Evolutionary conservation across 1,140 invertebrate genomes (phyloP).

Genomic region (Bombus confusus): DNA sequence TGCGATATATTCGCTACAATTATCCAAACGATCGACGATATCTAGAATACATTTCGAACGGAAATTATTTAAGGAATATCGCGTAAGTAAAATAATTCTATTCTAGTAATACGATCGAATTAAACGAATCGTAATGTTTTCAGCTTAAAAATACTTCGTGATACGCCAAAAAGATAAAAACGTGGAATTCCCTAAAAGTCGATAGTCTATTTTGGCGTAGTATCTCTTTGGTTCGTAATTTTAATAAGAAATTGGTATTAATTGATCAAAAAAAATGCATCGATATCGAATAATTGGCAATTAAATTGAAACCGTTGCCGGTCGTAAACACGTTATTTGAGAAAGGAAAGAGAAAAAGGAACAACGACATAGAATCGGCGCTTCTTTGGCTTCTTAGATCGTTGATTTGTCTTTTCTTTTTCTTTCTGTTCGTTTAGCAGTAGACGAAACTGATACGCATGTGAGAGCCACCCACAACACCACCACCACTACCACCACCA

Average conservation of each 20-base stretch:
- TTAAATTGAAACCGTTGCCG: neutral
- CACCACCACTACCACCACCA: conserved; percentile 66
- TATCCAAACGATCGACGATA: too few relatives aligned
- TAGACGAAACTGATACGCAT: conserved; percentile 82
- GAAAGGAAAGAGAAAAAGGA: too few relatives aligned
- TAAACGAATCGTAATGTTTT: neutral
- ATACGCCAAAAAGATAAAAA: neutral
- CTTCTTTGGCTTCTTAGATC: conserved; percentile 77
- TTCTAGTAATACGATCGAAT: neutral
- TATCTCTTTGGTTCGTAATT: neutral
- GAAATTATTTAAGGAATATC: neutral
- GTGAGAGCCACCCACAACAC: conserved; percentile 78
- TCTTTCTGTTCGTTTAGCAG: conserved; percentile 82
- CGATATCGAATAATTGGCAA: neutral
- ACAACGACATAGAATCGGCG: conserved; percentile 12
- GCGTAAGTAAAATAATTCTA: neutral
- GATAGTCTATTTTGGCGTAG: neutral
- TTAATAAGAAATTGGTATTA: neutral
- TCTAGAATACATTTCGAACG: neutral
- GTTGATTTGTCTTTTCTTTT: conserved; percentile 80
- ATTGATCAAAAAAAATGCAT: neutral
- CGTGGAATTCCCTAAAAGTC: neutral
- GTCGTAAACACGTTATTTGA: neutral
- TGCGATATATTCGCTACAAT: too few relatives aligned
- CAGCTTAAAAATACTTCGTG: neutral